These are phyloP conservation scores for Myocastor coypus DNA, from an alignment of 2,113 vertebrate species.

Conservation along the genomic window DNA sequence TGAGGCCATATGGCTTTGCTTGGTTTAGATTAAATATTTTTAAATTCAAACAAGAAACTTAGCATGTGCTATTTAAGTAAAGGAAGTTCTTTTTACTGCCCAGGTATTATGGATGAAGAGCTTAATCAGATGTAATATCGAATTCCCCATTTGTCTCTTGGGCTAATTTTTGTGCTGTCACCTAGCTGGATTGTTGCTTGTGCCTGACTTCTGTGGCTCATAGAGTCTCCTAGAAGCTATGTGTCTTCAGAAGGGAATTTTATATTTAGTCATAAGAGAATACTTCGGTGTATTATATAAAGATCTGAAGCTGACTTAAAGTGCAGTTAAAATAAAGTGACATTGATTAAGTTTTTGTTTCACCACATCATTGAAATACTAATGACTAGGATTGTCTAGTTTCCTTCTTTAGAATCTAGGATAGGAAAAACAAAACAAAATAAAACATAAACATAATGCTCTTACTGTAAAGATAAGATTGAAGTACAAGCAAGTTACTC, in stretches of 20 bases:
- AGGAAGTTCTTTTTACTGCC: constrained; percentile 24
- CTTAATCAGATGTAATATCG: neutral
- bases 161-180: constrained; percentile 1
- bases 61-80: constrained; percentile 30
- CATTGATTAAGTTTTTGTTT: constrained; percentile 24
- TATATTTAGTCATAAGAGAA: neutral
- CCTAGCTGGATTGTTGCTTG: neutral
- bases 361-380: neutral
- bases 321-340: constrained; percentile 27
- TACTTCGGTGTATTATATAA: neutral
- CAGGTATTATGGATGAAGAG: neutral
- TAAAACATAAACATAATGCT: neutral
- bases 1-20: neutral
- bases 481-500: neutral
- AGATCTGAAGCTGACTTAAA: constrained; percentile 24
- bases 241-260: neutral
- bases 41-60: constrained; percentile 11
- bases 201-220: neutral
- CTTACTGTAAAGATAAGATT: neutral
- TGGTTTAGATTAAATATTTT: constrained; percentile 52
- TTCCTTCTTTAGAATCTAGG: constrained; percentile 16
- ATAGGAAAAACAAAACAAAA: neutral
- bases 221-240: constrained; percentile 16
- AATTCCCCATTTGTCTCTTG: constrained; percentile 17
- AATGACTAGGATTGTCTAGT: neutral